Conservation (phyloP, 1,140 invertebrate species). For the Drosophila auraria region DNA sequence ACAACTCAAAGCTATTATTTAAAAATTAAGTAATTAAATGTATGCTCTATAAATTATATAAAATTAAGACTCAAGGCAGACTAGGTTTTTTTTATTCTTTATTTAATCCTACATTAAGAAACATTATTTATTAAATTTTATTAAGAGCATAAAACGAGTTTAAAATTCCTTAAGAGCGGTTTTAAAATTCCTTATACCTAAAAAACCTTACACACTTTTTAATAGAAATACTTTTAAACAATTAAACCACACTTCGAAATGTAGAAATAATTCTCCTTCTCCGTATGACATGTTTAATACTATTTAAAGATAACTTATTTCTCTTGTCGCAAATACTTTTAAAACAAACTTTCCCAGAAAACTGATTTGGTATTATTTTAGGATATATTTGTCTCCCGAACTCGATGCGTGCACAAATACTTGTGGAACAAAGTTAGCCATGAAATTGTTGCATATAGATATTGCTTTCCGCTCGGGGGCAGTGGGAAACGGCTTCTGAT, state of each 20-base stretch:
- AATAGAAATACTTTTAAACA: neutral
- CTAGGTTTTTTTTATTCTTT: no score
- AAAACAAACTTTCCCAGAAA: neutral
- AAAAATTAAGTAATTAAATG: no score
- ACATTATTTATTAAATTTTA: no score
- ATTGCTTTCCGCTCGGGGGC: neutral
- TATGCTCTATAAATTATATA: no score
- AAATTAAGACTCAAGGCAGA: no score
- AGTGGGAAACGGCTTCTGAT: constrained; percentile 1
- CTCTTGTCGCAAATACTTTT: neutral
- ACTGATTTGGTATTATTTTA: constrained; percentile 8
- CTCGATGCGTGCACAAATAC: constrained; percentile 8
- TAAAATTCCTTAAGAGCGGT: no score
- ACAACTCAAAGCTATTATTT: no score
- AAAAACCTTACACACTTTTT: neutral
- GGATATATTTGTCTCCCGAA: neutral
- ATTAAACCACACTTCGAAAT: neutral
- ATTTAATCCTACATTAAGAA: no score
- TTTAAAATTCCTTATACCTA: no score
- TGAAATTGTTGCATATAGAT: neutral
- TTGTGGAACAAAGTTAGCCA: constrained; percentile 17
- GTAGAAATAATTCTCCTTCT: neutral
- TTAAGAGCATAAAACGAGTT: no score
- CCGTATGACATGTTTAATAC: neutral
- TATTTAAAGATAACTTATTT: neutral